phyloP scores from a whole-genome alignment of 2,888 invertebrate species.

The Ecliptopera silaceata region DNA sequence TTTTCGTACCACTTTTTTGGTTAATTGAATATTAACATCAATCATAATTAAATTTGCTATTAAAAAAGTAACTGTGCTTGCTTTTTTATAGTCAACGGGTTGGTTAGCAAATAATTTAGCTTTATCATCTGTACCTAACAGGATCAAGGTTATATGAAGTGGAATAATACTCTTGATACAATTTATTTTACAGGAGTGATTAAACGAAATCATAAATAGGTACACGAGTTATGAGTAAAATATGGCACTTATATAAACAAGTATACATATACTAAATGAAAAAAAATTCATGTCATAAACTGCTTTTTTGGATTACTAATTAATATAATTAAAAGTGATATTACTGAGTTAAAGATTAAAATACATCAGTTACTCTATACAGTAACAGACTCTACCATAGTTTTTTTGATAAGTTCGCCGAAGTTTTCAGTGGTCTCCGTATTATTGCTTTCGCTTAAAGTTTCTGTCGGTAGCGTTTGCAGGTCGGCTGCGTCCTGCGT shows the following conservation, averaged over 20 bases:
- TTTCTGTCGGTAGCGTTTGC: conserved; percentile 46
- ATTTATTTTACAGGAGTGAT: conserved; percentile 29
- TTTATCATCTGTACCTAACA: too few relatives aligned
- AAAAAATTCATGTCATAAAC: conserved; percentile 29
- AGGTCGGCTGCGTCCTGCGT: conserved; percentile 63
- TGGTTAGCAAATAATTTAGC: too few relatives aligned
- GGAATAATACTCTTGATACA: conserved; percentile 17
- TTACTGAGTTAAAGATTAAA: conserved; percentile 60
- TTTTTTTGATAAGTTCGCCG: conserved; percentile 95
- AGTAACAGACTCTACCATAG: conserved; percentile 95
- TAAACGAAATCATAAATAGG: conserved; percentile 19
- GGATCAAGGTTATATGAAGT: conserved; percentile 1
- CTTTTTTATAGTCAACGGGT: too few relatives aligned
- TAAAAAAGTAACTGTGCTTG: too few relatives aligned
- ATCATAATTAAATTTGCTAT: too few relatives aligned
- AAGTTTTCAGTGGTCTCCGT: conserved; percentile 87
- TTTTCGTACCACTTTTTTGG: too few relatives aligned
- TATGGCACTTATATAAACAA: conserved; percentile 31
- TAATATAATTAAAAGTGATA: conserved; percentile 74
- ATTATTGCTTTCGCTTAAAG: conserved; percentile 49
- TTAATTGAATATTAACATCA: too few relatives aligned
- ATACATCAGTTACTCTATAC: conserved; percentile 85
- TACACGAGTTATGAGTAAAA: conserved; percentile 21
- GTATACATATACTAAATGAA: conserved; percentile 28
- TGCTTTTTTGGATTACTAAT: conserved; percentile 51